Base-by-base conservation (phyloP, 2,797 vertebrate species). In the Kryptopterus vitreolus region DNA sequence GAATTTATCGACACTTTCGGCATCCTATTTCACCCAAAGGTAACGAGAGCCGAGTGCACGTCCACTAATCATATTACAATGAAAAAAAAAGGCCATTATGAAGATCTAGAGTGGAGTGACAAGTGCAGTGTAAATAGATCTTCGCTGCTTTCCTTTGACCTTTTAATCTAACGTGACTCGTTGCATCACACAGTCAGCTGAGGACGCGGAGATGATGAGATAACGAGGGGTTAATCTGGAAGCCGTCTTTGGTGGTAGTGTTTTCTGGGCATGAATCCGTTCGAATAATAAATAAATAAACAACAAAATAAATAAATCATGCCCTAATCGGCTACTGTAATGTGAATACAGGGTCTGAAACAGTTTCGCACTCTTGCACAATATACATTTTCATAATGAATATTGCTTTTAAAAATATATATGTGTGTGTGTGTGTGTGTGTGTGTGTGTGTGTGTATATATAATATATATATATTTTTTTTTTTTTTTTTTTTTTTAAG, bases 131-230 rank as follows among this genome's bases (percentile, higher is more conserved):
- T 74, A 31, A 80, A 79, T 71, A 55, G 53, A 78, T 79, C 68
- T 76, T 83, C 33, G 79, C 77, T 33, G 33, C 59, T 73, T 79
- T 77, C 81, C 57, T 59, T 58, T 81, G 76, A 75, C 79, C 83
- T 83, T 80, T 43, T 76, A 74, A 83, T 84, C 76, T 77, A 79
- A 59, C 69, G 31, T 33, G 68, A 61, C 70, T 38, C 48, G 73
- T 83, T 83, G 74, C 62, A 76, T 86, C 78, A 79, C 78, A 78
- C 58, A 70, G 31, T 75, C 33, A 77, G 31, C 24, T 57, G 33
- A 81, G 26, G 48, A 75, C 73, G 68, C 31, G 77, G 53, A 77
- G 6, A 46, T 52, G n/a, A n/a, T 46, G 55, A 76, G 76, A 81
- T 35, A 63, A 35, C 61, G 3, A 22, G 31, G 3, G 20, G 33